These are phyloP conservation scores for Aethina tumida DNA, from an alignment of 1,140 invertebrate species.

Conservation along the genomic window DNA sequence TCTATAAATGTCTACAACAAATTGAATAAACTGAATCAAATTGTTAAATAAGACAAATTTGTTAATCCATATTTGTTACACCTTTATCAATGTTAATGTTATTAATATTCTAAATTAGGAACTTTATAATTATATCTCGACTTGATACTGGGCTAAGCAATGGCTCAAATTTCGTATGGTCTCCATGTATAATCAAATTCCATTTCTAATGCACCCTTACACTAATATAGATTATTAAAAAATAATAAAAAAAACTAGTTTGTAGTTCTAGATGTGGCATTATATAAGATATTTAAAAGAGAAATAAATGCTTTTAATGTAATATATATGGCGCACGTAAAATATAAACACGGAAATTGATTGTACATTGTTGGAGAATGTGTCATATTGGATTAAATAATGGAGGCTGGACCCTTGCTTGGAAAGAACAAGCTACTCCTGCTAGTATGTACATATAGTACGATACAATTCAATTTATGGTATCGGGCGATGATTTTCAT, in stretches of 20 bases:
- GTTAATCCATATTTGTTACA: constrained; percentile 29
- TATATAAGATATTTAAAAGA: constrained; percentile 17
- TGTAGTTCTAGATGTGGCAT: constrained; percentile 17
- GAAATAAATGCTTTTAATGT: constrained; percentile 30
- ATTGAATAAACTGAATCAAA: constrained; percentile 15
- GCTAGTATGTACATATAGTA: not conserved
- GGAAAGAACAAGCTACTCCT: constrained; percentile 12
- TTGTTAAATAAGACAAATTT: constrained; percentile 20
- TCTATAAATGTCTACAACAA: no score
- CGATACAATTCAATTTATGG: constrained; percentile 19
- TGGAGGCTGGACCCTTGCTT: constrained; percentile 32
- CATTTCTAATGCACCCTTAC: no score
- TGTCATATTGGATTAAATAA: constrained; percentile 18
- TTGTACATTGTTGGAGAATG: constrained; percentile 7
- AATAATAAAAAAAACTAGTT: constrained; percentile 14
- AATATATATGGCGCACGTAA: constrained; percentile 19
- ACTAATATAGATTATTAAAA: constrained; percentile 7
- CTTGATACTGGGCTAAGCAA: not conserved
- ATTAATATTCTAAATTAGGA: constrained; percentile 20
- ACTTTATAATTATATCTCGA: constrained; percentile 2
- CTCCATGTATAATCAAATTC: no score
- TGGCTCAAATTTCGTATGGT: constrained; percentile 5
- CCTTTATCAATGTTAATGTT: constrained; percentile 26
- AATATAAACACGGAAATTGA: constrained; percentile 12
- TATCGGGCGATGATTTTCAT: constrained; percentile 29